Evolutionary conservation across 2,113 vertebrate genomes (phyloP), one percentile per base, ranked within the genome.

Genomic region (Anarrhichthys ocellatus): DNA sequence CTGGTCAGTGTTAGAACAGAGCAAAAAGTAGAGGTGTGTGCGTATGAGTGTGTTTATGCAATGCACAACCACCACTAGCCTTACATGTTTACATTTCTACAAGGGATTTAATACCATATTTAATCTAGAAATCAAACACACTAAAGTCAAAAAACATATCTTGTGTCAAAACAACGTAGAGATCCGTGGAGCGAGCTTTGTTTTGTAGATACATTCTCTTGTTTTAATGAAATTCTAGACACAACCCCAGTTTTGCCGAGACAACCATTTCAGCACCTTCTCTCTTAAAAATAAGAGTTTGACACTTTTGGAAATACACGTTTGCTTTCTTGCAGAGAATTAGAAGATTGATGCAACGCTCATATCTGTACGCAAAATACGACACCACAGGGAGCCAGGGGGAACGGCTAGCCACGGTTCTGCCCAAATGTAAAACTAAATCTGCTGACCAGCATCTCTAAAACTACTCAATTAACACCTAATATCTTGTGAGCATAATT

Each of bases 91-190:
- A 78, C 46, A 65, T 58, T 82, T 80, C 36, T 65, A 77, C 29
- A n/a, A 77, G 69, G 29, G 84, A 84, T 81, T 78, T 82, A 71
- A 80, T 40, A 65, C n/a, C n/a, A 50, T 44, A 66, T 70, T 61
- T 68, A 81, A 85, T 73, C 42, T 13, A 67, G 22, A 71, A 87
- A 66, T 87, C 14, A 29, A 29, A 29, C 29, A 6, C 10, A 71
- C 36, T 38, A 24, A 22, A 67, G 50, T 62, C 64, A 18, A 72
- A 24, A 76, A 66, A 79, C 65, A 76, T 22, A 13, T 48, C 40
- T 40, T 8, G 4, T 73, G 62, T 86, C 83, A 68, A 78, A 82
- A 64, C 34, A 68, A 50, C 34, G 73, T 50, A 42, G 65, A 74
- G 14, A 27, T 32, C 11, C 4, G 29, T 18, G 40, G 20, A 50